A percentile compares a stretch with the other conserved stretches of the same genome.
Evolutionary conservation across 2,797 vertebrate genomes (phyloP).

Genomic region (Lagocephalus sceleratus): DNA sequence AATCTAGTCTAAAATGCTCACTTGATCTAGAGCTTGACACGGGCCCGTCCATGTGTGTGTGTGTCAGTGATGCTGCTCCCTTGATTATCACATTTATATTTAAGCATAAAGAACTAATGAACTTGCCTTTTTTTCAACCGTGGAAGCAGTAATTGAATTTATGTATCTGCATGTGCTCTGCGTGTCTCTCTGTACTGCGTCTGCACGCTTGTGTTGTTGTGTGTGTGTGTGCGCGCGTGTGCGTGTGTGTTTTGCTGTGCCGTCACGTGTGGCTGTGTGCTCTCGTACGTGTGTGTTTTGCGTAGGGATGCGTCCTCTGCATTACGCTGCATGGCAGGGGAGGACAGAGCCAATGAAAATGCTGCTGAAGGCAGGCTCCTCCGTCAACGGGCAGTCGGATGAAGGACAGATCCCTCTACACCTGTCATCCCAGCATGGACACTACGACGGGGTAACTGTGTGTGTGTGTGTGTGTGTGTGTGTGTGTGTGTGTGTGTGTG

Average conservation of each 20-base stretch:
- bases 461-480: constrained; percentile 26
- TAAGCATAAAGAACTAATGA: not conserved
- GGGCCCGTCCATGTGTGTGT: no score
- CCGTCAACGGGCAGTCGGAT: constrained; percentile 91
- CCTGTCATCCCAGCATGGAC: constrained; percentile 92
- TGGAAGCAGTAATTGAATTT: not conserved
- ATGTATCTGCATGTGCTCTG: constrained; percentile 19
- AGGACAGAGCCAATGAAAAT: constrained; percentile 98
- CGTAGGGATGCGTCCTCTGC: constrained; percentile 93
- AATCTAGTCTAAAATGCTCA: no score
- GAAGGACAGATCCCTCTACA: constrained; percentile 97
- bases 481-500: constrained; percentile 18
- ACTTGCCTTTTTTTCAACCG: constrained; percentile 4
- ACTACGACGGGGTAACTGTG: constrained; percentile 91
- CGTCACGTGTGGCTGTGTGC: constrained; percentile 19
- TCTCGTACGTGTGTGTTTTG: constrained; percentile 22
- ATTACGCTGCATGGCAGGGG: constrained; percentile 97
- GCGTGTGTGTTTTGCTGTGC: constrained; percentile 27
- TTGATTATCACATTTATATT: no score
- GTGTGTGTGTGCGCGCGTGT: constrained; percentile 21
- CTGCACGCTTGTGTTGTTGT: constrained; percentile 12
- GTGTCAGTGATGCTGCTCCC: no score
- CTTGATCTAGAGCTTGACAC: no score
- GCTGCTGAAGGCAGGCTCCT: constrained; percentile 93
- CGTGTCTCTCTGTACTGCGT: not conserved